Conservation (phyloP, 1,140 invertebrate species). For the Gonatopus flavifemur region DNA sequence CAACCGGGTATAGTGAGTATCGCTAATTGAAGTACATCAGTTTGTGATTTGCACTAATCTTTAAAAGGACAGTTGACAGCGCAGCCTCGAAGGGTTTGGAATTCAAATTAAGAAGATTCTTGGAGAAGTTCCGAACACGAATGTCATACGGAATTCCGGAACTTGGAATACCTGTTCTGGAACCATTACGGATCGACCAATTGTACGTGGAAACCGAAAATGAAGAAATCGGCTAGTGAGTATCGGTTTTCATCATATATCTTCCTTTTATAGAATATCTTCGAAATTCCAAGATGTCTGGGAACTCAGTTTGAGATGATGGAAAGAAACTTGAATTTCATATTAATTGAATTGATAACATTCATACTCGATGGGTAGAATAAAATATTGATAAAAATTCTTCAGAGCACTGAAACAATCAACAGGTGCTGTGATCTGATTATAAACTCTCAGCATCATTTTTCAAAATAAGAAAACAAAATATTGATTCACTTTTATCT, state of each 20-base stretch:
- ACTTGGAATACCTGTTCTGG: conserved; percentile 42
- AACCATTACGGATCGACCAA: conserved; percentile 40
- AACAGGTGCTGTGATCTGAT: too few relatives aligned
- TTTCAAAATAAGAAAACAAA: too few relatives aligned
- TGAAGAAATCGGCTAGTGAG: conserved; percentile 49
- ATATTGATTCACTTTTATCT: too few relatives aligned
- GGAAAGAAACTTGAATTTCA: too few relatives aligned
- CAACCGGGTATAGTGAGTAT: conserved; percentile 51
- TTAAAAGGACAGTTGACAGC: conserved; percentile 51
- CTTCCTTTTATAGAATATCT: background rate
- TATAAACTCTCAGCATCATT: too few relatives aligned
- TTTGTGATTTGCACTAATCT: conserved; percentile 32
- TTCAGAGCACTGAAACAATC: too few relatives aligned
- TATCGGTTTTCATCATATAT: background rate
- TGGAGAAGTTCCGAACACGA: conserved; percentile 46
- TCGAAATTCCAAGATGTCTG: too few relatives aligned
- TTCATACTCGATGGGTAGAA: too few relatives aligned
- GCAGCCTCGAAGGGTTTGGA: conserved; percentile 49
- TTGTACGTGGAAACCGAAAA: conserved; percentile 39
- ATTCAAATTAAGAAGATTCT: conserved; percentile 44
- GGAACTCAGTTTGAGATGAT: too few relatives aligned
- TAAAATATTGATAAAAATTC: too few relatives aligned
- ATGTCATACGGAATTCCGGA: conserved; percentile 51
- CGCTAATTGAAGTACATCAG: background rate
- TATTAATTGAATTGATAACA: too few relatives aligned